Conservation (phyloP, 2,888 invertebrate genomes). For the Drosophila borealis region DNA sequence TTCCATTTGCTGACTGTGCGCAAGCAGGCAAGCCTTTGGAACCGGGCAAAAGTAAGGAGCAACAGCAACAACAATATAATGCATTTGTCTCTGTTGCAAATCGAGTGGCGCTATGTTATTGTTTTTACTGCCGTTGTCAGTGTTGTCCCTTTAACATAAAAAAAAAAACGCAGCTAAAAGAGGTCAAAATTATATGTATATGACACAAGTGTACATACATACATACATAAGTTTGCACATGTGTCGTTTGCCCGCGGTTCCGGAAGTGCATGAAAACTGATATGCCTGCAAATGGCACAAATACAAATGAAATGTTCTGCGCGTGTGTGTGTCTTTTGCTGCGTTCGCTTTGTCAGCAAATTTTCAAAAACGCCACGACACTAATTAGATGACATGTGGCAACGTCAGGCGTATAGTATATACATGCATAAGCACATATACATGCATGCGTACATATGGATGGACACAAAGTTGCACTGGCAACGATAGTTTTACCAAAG, state of each 20-base stretch:
- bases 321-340: constrained; percentile 4
- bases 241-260: constrained; percentile 10
- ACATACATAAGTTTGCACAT: constrained; percentile 5
- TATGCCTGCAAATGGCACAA: constrained; percentile 26
- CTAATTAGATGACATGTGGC: constrained; percentile 61
- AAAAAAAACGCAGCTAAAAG: constrained; percentile 2
- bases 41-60: not conserved
- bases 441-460: not conserved
- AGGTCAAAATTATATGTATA: not conserved
- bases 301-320: constrained; percentile 13
- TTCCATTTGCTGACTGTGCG: constrained; percentile 15
- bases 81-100: constrained; percentile 34
- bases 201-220: not conserved
- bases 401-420: constrained; percentile 20
- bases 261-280: constrained; percentile 46
- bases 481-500: constrained; percentile 20
- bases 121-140: constrained; percentile 12
- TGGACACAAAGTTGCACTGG: not conserved
- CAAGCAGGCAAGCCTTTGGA: constrained; percentile 7
- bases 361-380: constrained; percentile 18
- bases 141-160: constrained; percentile 31
- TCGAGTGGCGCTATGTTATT: constrained; percentile 29
- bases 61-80: constrained; percentile 29
- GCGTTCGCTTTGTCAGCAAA: constrained; percentile 15
- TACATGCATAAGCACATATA: not conserved